Evolutionary conservation across 2,113 vertebrate species (phyloP).

Genomic region (Zapornia atra): DNA sequence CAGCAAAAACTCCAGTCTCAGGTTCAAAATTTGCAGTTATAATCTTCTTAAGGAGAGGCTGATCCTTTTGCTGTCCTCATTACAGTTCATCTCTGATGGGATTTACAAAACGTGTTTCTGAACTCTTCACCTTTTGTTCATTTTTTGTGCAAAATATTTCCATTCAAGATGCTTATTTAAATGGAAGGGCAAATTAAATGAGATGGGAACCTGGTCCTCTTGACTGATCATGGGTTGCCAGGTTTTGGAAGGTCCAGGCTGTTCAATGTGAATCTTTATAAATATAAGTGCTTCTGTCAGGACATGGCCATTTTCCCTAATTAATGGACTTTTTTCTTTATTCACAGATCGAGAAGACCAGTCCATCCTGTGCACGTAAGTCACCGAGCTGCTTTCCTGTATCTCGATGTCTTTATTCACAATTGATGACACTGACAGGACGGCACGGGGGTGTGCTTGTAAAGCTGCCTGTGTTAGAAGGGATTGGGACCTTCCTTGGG

Average conservation of each 20-base stretch:
- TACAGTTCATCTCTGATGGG: constrained; percentile 44
- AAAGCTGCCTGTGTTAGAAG: neutral
- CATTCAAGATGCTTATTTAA: constrained; percentile 6
- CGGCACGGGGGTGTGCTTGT: neutral
- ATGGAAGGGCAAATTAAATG: constrained; percentile 9
- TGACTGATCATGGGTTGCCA: neutral
- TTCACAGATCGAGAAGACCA: constrained; percentile 95
- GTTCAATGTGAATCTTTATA: neutral
- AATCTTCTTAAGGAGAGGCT: constrained; percentile 55
- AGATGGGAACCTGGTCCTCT: neutral
- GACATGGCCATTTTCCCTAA: neutral
- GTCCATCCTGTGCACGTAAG: constrained; percentile 99
- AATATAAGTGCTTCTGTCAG: constrained; percentile 1
- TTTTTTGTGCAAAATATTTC: constrained; percentile 39
- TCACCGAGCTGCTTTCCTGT: constrained; percentile 17
- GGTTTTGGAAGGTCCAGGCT: neutral
- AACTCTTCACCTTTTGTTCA: constrained; percentile 48
- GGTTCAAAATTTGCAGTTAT: constrained; percentile 10
- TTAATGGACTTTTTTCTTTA: constrained; percentile 31
- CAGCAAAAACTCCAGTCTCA: neutral
- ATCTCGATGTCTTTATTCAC: neutral
- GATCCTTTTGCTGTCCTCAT: constrained; percentile 55
- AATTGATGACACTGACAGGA: neutral
- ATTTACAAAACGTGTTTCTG: constrained; percentile 27
- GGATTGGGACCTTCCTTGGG: neutral